phyloP scores from a whole-genome alignment of 1,140 invertebrate species.

The Delia radicum region DNA sequence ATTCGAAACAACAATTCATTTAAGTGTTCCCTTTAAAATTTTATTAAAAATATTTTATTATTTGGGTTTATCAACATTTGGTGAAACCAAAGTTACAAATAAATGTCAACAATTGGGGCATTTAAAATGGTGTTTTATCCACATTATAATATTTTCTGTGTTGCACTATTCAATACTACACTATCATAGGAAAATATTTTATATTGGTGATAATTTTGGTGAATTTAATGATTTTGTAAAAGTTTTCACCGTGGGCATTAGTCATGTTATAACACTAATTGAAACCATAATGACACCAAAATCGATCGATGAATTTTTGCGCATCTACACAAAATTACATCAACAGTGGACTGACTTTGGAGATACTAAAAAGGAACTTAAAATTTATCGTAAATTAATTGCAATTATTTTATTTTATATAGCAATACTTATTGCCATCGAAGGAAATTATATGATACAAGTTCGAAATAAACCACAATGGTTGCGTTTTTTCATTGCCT shows the following conservation, averaged over 20 bases:
- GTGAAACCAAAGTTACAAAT: not conserved
- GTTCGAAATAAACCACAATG: not conserved
- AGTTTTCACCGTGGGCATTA: not conserved
- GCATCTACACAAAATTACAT: not conserved
- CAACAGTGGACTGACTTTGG: not conserved
- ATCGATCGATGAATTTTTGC: not conserved
- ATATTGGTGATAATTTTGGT: slow-evolving; percentile 19
- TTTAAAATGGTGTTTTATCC: slow-evolving; percentile 9
- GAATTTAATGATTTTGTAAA: slow-evolving; percentile 26
- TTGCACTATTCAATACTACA: not conserved
- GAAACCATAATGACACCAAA: not conserved
- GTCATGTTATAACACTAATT: slow-evolving; percentile 8
- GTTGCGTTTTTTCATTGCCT: not conserved
- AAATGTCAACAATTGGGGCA: not conserved
- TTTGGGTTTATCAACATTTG: not conserved
- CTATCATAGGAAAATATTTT: not conserved
- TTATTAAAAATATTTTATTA: not conserved
- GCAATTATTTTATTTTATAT: not conserved
- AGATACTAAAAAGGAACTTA: not conserved
- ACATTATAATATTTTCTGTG: not conserved
- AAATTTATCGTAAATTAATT: not conserved
- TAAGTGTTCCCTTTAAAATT: not conserved
- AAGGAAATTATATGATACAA: not conserved
- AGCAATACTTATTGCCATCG: not conserved
- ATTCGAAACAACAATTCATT: not conserved